phyloP scores from a whole-genome alignment of 2,797 vertebrate genomes.

The Leptatherina wallacei region DNA sequence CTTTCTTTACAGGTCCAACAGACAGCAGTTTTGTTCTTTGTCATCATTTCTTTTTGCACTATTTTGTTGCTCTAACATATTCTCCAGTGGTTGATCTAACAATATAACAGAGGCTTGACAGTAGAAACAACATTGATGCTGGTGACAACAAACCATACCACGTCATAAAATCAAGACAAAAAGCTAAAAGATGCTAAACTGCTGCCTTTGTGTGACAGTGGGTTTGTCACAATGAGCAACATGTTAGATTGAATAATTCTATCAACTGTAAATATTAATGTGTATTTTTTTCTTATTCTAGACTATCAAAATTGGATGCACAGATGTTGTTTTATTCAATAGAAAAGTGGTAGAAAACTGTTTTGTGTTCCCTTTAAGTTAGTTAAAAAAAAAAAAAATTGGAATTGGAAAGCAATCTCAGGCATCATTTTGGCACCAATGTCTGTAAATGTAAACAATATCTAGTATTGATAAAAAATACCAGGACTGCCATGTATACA shows the following conservation, averaged over 20 bases:
- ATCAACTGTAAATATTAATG: too few relatives aligned
- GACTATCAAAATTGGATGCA: not conserved
- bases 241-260: too few relatives aligned
- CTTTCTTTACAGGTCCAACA: not conserved
- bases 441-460: not conserved
- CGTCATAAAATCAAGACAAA: slow-evolving; percentile 11
- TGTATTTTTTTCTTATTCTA: too few relatives aligned
- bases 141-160: slow-evolving; percentile 3
- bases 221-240: too few relatives aligned
- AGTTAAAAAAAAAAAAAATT: not conserved
- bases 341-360: not conserved
- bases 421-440: not conserved
- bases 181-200: slow-evolving; percentile 7
- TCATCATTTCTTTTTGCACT: not conserved
- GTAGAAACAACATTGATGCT: not conserved
- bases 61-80: slow-evolving; percentile 10
- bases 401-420: not conserved
- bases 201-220: not conserved
- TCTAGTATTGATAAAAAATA: not conserved
- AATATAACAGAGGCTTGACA: slow-evolving; percentile 42
- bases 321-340: not conserved
- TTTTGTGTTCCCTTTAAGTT: not conserved
- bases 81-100: slow-evolving; percentile 3
- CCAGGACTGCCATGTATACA: not conserved
- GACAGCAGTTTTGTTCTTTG: not conserved